These are phyloP conservation scores for Siniperca knerii DNA, from an alignment of 2,113 vertebrate genomes.

Conservation along the genomic window DNA sequence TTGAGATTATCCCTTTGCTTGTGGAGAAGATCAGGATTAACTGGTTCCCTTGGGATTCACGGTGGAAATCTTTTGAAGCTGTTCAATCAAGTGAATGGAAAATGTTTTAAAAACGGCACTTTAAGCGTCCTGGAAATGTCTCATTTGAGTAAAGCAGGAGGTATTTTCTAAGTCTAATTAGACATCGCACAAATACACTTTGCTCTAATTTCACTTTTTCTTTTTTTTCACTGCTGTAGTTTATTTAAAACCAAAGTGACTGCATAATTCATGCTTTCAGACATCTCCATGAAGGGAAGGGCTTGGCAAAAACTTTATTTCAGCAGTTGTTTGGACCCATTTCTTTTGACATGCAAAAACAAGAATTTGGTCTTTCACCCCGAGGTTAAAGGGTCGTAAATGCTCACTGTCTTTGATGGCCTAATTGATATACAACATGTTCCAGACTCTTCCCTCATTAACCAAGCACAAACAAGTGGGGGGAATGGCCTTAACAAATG, in stretches of 20 bases:
- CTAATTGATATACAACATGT: constrained; percentile 83
- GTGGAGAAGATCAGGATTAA: constrained; percentile 84
- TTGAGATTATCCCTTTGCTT: constrained; percentile 83
- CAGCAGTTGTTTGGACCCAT: constrained; percentile 50
- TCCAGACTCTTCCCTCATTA: constrained; percentile 70
- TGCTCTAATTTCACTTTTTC: neutral
- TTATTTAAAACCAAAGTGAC: constrained; percentile 28
- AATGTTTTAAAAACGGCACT: constrained; percentile 68
- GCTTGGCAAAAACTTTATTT: constrained; percentile 24
- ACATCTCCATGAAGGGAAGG: constrained; percentile 16
- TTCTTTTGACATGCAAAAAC: constrained; percentile 77
- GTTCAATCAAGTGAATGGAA: constrained; percentile 77
- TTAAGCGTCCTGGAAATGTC: constrained; percentile 62
- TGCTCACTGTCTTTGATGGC: constrained; percentile 78
- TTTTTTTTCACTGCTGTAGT: neutral
- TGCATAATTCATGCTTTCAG: constrained; percentile 31
- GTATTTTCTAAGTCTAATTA: constrained; percentile 45
- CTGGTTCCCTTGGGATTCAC: constrained; percentile 75
- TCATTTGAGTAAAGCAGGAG: constrained; percentile 32
- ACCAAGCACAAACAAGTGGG: constrained; percentile 68
- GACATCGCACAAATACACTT: constrained; percentile 4
- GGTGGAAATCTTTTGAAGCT: constrained; percentile 80
- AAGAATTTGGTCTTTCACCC: constrained; percentile 77
- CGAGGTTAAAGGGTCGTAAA: constrained; percentile 83
- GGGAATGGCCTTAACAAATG: constrained; percentile 54